Percentiles rank a stretch among this genome's conserved stretches.
Evolutionary conservation across 2,888 invertebrate genomes (phyloP).

Genomic region (Griposia aprilina): DNA sequence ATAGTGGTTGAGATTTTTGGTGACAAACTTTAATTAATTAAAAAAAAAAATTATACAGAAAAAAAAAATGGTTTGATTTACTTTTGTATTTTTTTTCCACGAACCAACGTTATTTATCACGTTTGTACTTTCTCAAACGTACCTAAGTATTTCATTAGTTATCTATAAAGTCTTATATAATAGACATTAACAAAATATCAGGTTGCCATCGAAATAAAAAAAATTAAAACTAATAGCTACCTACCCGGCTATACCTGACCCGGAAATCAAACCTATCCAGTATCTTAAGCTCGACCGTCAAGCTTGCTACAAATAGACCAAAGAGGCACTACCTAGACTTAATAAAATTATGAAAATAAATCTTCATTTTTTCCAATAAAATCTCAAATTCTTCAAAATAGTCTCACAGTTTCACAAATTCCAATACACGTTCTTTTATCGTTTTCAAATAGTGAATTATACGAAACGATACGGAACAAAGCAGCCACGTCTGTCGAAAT

Average conservation of each 20-base stretch:
- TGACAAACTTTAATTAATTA: no score
- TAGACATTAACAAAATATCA: background rate
- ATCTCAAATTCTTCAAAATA: background rate
- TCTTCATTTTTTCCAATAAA: background rate
- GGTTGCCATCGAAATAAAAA: no score
- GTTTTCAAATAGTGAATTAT: conserved; percentile 31
- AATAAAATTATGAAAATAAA: background rate
- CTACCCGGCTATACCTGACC: background rate
- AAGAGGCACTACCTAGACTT: background rate
- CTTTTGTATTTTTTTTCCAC: background rate
- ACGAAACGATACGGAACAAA: conserved; percentile 29
- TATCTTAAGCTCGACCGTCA: background rate
- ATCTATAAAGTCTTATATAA: background rate
- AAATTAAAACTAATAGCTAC: no score
- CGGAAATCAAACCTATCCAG: background rate
- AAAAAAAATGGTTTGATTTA: no score
- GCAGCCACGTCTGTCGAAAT: conserved; percentile 24
- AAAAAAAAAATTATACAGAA: no score
- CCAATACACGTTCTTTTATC: conserved; percentile 21
- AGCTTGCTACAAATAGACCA: background rate
- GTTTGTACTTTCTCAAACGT: background rate
- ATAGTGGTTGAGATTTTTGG: background rate
- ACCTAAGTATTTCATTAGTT: no score
- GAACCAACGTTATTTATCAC: background rate
- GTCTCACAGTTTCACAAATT: background rate